phyloP scores from a whole-genome alignment of 2,113 vertebrate species.

The Sinocyclocheilus grahami region DNA sequence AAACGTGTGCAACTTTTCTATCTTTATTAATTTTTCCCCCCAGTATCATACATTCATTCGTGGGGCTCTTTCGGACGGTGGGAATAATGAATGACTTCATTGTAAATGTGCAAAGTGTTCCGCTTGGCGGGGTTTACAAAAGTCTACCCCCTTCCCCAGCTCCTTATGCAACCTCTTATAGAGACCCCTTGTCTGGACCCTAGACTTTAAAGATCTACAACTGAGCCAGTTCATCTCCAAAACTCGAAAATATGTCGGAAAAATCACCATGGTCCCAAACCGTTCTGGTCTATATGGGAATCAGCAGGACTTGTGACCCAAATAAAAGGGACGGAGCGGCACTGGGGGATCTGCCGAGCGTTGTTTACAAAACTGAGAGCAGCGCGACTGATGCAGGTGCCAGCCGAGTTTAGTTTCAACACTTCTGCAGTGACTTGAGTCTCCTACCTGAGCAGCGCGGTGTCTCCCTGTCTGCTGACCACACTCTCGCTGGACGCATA shows the following conservation, averaged over 20 bases:
- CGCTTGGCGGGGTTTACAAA: slow-evolving; percentile 43
- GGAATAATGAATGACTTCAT: slow-evolving; percentile 48
- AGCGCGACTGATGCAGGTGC: background rate
- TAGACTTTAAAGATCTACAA: background rate
- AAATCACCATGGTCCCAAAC: background rate
- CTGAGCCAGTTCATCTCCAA: background rate
- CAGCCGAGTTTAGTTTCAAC: slow-evolving; percentile 37
- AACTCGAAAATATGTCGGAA: background rate
- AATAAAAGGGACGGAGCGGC: slow-evolving; percentile 26
- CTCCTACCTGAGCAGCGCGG: slow-evolving; percentile 92
- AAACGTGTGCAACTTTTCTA: slow-evolving; percentile 9
- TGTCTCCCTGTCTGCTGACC: slow-evolving; percentile 96
- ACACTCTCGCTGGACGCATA: slow-evolving; percentile 89
- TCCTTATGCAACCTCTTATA: slow-evolving; percentile 32
- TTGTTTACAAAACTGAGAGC: slow-evolving; percentile 37
- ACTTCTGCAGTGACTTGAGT: slow-evolving; percentile 5
- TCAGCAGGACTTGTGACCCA: slow-evolving; percentile 15
- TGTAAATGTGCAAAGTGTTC: slow-evolving; percentile 40
- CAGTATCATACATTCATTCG: background rate
- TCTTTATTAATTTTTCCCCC: too few species aligned
- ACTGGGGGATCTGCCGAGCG: slow-evolving; percentile 3
- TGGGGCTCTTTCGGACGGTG: background rate
- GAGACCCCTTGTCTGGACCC: background rate
- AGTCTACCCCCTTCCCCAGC: background rate
- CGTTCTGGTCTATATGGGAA: background rate